A percentile compares a stretch with the other conserved stretches of the same genome.
Conservation (phyloP, 2,113 vertebrate species). For the Budorcas taxicolor region DNA sequence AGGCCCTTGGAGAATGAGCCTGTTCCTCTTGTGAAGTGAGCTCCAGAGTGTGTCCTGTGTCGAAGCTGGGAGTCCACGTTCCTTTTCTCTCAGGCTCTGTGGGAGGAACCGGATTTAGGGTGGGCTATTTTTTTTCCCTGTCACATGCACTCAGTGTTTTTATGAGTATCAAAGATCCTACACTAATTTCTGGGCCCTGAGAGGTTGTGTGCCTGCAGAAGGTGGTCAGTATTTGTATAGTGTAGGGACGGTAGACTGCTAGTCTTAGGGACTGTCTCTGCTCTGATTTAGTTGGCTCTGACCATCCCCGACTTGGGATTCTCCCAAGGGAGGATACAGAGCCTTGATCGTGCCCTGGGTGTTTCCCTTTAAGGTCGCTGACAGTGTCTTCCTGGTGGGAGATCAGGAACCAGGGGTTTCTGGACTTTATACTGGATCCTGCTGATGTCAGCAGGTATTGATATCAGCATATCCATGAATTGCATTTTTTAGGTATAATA, state of each 20-base stretch:
- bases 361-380: not conserved
- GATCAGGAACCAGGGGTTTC: not conserved
- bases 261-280: not conserved
- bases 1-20: not conserved
- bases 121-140: not conserved
- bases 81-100: not conserved
- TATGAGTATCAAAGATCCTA: not conserved
- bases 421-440: not conserved
- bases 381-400: not conserved
- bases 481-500: conserved; percentile 84
- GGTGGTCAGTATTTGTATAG: not conserved
- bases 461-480: not conserved
- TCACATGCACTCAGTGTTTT: not conserved
- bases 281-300: not conserved
- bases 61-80: not conserved
- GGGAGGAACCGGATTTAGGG: not conserved
- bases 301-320: not conserved
- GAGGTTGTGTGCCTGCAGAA: not conserved
- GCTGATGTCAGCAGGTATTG: not conserved
- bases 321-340: not conserved
- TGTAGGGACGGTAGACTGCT: accelerated
- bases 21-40: not conserved
- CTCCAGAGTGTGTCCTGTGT: not conserved
- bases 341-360: not conserved
- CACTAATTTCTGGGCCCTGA: not conserved